Evolutionary conservation across 53 echinoderm and acorn worm genomes (phyloP), one percentile per base, ranked within the genome.

Genomic region (Apostichopus leukothele): DNA sequence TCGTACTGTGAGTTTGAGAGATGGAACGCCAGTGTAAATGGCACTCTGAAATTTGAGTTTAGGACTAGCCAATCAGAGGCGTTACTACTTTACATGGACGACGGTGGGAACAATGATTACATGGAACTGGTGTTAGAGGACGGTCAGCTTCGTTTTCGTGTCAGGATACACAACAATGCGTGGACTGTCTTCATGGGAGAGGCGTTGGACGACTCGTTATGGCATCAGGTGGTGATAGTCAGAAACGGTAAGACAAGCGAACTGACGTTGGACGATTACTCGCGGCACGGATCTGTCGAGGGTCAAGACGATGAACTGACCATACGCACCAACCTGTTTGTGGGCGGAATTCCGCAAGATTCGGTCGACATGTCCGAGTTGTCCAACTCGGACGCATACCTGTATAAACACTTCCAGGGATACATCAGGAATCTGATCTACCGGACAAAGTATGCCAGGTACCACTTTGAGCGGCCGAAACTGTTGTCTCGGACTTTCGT

Each of bases 1-100:
- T 89, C 94, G 13, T 96, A 93, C 26, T 92, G 92, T 75, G 92
- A 89, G 51, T 96, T 93, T 79, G 96, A 96, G 73, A 88, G 90
- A 80, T 96, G 96, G 96, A 94, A 96, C 77, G 93, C 92, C 14
- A 93, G 92, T 4, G 90, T 92, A 1, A 96, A 96, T 76, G 96
- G 96, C 78, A 96, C 96, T 21, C 92, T 96, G 53, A 89, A 91
- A 78, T 96, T 96, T 92, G 92, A 96, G 75, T 96, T 96, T 85
- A 96, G 90, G 78, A 93, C 96, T 52, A 77, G 67, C 52, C 87
- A 88, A 76, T 60, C 86, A 19, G 89, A 89, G 12, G 91, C 88
- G 21, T 50, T 92, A 59, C 76, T 95, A 67, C 86, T 93, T 9
- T 90, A 92, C 11, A 94, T 94, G 74, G 91, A 91, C 71, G 93